Evolutionary conservation across 2,797 vertebrate genomes (phyloP).

Genomic region (Ambastaia sidthimunki): DNA sequence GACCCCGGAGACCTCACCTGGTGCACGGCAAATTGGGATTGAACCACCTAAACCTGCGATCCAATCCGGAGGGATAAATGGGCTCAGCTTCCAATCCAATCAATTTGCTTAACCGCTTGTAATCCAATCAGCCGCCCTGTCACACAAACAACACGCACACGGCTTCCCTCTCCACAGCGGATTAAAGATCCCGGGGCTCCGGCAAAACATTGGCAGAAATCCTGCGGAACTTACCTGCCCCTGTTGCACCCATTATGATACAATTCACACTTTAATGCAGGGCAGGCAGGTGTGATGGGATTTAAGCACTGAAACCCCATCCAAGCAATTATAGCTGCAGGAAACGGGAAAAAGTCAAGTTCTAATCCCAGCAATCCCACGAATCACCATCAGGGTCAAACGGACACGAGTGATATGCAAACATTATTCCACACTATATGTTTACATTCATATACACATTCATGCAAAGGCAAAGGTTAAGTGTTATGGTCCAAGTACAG

Average conservation of each 20-base stretch:
- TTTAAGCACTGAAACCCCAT: background rate
- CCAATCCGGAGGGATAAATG: slow-evolving; percentile 72
- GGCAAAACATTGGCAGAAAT: slow-evolving; percentile 73
- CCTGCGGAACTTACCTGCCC: slow-evolving; percentile 75
- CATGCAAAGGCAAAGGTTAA: background rate
- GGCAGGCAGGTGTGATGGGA: background rate
- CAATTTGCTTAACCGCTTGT: slow-evolving; percentile 78
- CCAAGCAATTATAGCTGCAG: background rate
- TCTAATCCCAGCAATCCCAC: background rate
- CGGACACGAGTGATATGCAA: background rate
- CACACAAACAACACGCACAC: slow-evolving; percentile 74
- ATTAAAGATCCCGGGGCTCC: slow-evolving; percentile 61
- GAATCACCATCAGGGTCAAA: background rate
- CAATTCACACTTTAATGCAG: slow-evolving; percentile 34
- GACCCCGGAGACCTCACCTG: slow-evolving; percentile 67
- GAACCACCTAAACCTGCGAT: slow-evolving; percentile 73
- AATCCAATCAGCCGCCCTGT: slow-evolving; percentile 81
- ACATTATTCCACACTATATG: background rate
- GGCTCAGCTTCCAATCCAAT: slow-evolving; percentile 75
- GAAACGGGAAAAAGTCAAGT: background rate
- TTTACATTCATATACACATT: background rate
- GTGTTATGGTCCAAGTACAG: background rate
- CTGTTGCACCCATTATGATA: slow-evolving; percentile 71
- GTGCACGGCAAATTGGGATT: slow-evolving; percentile 71
- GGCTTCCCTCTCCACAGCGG: slow-evolving; percentile 11